These are phyloP conservation scores for Apamea crenata DNA, from an alignment of 2,888 invertebrate genomes.

Conservation along the genomic window DNA sequence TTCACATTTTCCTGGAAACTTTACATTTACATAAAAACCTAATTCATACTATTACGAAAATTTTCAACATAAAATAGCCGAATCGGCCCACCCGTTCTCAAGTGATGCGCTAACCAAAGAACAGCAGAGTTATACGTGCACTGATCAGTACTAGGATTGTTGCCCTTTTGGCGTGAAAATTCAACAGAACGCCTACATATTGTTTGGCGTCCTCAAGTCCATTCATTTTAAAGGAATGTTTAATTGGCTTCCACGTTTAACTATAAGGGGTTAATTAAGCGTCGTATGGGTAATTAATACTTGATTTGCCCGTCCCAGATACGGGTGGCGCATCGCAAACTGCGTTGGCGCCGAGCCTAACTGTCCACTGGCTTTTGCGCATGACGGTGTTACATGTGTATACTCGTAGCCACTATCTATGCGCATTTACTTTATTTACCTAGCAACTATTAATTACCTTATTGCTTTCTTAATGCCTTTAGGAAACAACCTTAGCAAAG, in stretches of 20 bases:
- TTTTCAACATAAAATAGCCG: neutral
- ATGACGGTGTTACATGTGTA: slow-evolving; percentile 74
- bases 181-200: neutral
- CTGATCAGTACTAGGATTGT: neutral
- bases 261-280: slow-evolving; percentile 81
- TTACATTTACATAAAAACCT: no score
- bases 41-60: neutral
- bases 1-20: no score
- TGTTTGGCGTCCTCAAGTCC: slow-evolving; percentile 6
- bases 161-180: neutral
- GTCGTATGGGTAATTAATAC: slow-evolving; percentile 86
- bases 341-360: slow-evolving; percentile 87
- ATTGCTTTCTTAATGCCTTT: slow-evolving; percentile 36
- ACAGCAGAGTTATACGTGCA: neutral
- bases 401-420: slow-evolving; percentile 62
- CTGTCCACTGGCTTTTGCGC: slow-evolving; percentile 86
- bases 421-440: slow-evolving; percentile 62
- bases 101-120: neutral
- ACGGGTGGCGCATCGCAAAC: slow-evolving; percentile 87
- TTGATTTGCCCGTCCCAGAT: slow-evolving; percentile 87
- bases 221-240: slow-evolving; percentile 55
- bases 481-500: slow-evolving; percentile 18
- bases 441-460: slow-evolving; percentile 56
- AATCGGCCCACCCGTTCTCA: neutral
- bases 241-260: slow-evolving; percentile 58